A percentile compares a stretch with the other conserved stretches of the same genome.
These are phyloP conservation scores for Pseudobourletiella spinata DNA, from an alignment of 1,140 invertebrate genomes.

Conservation along the genomic window DNA sequence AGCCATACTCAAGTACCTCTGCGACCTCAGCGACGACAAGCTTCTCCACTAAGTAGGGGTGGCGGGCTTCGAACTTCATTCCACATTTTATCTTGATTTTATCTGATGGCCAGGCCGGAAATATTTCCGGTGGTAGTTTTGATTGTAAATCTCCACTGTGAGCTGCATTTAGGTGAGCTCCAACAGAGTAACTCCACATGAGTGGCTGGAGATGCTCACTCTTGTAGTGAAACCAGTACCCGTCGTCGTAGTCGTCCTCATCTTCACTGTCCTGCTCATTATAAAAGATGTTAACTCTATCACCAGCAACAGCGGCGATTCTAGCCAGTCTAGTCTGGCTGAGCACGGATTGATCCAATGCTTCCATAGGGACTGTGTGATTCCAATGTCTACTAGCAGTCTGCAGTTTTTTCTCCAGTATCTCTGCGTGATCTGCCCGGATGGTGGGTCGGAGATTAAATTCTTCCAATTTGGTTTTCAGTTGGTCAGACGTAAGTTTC, in stretches of 20 bases:
- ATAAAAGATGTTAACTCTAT: neutral
- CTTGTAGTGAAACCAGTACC: neutral
- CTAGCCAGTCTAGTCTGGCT: neutral
- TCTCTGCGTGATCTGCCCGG: neutral
- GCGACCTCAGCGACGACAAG: neutral
- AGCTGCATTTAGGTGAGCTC: neutral
- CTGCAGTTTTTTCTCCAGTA: neutral
- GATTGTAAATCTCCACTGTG: too few relatives aligned
- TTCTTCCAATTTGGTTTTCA: neutral
- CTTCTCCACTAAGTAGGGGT: neutral
- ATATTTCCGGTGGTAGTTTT: too few relatives aligned
- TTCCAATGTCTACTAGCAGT: neutral
- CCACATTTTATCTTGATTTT: neutral
- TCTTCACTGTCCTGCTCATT: neutral
- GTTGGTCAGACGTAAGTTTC: too few relatives aligned
- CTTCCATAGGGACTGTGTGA: neutral
- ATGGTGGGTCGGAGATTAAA: neutral
- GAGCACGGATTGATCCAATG: neutral
- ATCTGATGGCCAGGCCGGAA: neutral
- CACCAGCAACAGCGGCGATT: neutral
- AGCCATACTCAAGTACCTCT: neutral
- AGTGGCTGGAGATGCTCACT: neutral
- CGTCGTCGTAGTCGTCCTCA: neutral
- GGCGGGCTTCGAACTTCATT: neutral
- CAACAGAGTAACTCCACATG: neutral